These are phyloP conservation scores for Meandrusa payeni DNA, from an alignment of 2,888 invertebrate species.

Conservation along the genomic window DNA sequence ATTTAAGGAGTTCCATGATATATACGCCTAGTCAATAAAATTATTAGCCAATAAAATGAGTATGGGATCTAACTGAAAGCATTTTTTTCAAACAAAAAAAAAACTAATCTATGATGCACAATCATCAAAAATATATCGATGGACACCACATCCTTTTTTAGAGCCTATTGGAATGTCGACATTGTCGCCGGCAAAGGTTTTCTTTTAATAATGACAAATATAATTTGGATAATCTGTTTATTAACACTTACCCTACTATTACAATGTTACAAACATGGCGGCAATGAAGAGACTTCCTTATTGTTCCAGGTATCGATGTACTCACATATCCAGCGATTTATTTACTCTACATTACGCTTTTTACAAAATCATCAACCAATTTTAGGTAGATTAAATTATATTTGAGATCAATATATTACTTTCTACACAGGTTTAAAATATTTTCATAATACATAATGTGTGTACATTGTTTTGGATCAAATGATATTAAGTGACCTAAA, in stretches of 20 bases:
- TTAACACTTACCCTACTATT: constrained; percentile 72
- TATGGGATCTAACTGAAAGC: too few species aligned
- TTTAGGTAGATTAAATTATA: constrained; percentile 27
- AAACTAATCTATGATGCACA: too few species aligned
- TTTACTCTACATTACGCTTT: constrained; percentile 21
- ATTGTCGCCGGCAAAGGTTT: too few species aligned
- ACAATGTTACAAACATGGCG: constrained; percentile 69
- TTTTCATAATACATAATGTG: constrained; percentile 6
- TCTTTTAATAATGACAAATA: constrained; percentile 9
- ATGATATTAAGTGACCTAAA: constrained; percentile 12
- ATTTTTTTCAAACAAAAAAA: too few species aligned
- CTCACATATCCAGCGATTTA: constrained; percentile 11
- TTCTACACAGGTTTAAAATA: constrained; percentile 17
- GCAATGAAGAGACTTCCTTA: constrained; percentile 37
- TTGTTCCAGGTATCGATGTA: constrained; percentile 38
- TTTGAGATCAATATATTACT: constrained; percentile 32
- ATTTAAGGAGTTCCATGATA: too few species aligned
- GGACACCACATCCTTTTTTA: too few species aligned
- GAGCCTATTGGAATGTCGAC: too few species aligned
- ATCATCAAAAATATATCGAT: too few species aligned
- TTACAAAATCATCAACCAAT: constrained; percentile 19
- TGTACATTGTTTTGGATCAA: constrained; percentile 12
- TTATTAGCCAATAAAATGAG: too few species aligned
- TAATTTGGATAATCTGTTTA: constrained; percentile 49
- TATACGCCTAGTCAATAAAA: too few species aligned